Base-by-base conservation (phyloP, 2,888 invertebrate species). In the Gonocerus acuteangulatus region DNA sequence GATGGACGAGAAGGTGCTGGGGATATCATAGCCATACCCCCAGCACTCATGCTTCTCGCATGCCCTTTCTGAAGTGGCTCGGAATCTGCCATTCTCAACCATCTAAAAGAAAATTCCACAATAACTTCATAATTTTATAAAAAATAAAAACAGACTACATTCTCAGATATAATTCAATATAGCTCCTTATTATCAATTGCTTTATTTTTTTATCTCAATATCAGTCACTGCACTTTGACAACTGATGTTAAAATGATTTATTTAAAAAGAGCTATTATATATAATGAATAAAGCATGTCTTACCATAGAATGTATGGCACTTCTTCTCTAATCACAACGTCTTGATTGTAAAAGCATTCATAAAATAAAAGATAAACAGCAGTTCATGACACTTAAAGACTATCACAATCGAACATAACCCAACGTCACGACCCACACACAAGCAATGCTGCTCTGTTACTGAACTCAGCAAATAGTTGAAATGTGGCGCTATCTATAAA, bases 1-100 rank as follows among this genome's bases (percentile, higher is more conserved):
- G 82, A 82, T 0, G 87, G 87, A 34, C 88, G 79, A 3, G 81
- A 79, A 21, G 73, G 72, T 18, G 73, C 71, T 39, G 71, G 71
- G 56, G 72, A 71, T 52, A 74, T 73, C 16, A 74, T 70, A 2
- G 66, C 65, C 18, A 82, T 81, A 63, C 89, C 89, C 58, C 89
- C 91, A 78, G 91, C 91, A 74, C 90, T 91, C 69, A 89, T 84
- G 69, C 90, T 90, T 66, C 91, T 82, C 66, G 84, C 83, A 74
- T 91, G 91, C 1, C 77, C 77, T 64, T 62, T 64, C 62, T 65
- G 65, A 44, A 63, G 66, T 57, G 61, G 62, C 62, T 63, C 63
- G 45, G 62, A 61, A 56, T 66, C 66, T 52, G 66, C 64, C 66
- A 66, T 66, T 51, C 64, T 66, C 66, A 52, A 66, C 62, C 66